These are phyloP conservation scores for Limosa lapponica DNA, from an alignment of 2,797 vertebrate genomes.

Conservation along the genomic window DNA sequence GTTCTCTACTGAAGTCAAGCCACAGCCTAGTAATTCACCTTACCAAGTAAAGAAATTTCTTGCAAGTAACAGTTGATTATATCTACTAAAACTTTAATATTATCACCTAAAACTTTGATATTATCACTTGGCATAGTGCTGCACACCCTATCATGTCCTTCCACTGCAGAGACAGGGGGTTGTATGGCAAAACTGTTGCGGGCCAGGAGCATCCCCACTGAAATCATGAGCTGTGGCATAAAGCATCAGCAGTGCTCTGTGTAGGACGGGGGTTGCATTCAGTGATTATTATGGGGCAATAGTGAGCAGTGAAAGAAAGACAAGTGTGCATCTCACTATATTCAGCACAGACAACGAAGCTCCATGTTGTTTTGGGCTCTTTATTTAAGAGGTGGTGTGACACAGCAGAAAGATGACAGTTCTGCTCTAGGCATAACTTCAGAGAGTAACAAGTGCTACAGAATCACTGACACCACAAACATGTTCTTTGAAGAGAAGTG, in stretches of 20 bases:
- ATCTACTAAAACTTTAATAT: background rate
- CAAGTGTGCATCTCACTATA: background rate
- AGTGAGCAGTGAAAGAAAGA: background rate
- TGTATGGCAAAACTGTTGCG: background rate
- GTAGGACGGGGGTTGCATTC: background rate
- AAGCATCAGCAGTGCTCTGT: background rate
- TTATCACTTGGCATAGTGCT: background rate
- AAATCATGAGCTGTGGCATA: background rate
- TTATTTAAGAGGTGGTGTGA: background rate
- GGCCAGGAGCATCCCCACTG: background rate
- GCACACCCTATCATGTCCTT: background rate
- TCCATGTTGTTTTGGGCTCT: background rate
- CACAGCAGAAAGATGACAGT: background rate
- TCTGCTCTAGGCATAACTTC: background rate
- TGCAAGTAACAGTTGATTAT: background rate
- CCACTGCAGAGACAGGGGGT: background rate
- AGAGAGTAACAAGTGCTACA: background rate
- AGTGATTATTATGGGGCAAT: background rate
- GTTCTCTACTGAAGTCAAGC: background rate
- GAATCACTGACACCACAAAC: background rate
- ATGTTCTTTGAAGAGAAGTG: background rate
- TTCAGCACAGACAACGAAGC: fast-evolving
- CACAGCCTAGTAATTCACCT: background rate
- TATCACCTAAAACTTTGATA: background rate
- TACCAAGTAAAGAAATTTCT: background rate